Evolutionary conservation across 2,888 invertebrate genomes (phyloP), one percentile per base, ranked within the genome.

Genomic region (Myathropa florea): DNA sequence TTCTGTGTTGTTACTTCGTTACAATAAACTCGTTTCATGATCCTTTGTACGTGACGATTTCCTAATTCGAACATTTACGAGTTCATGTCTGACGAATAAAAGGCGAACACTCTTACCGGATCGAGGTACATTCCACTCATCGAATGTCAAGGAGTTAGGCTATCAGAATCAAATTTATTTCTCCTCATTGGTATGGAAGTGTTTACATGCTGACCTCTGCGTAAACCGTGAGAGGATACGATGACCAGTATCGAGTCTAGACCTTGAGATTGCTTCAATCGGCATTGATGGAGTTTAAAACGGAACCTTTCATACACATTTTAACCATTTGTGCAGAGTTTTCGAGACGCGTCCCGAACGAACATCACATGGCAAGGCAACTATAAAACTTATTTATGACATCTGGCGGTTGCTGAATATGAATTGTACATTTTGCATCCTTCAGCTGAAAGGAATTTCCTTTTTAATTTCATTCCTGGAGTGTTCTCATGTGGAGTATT

Each of bases 41-140:
- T 30, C 21, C 12, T 10, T 33, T 33, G 33, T 91, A 91, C 91
- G 91, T 91, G 91, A 90, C 89, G 90, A 90, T 89, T 90, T 89
- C 88, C 89, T 90, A 90, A 90, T 90, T 90, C 89, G 80, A 53
- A 39, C 61, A 33, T 21, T 26, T 65, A 10, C 46, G 9, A 18
- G 26, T 65, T 33, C 23, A 68, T 39, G 33, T 23, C 59, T 70
- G 59, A 24, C 70, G 59, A 70, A 70, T 59, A 39, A 39, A 46
- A 65, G 65, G 24, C 46, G 23, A 57, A 57, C n/a, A 57, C 24
- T 57, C 21, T n/a, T 21, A 3, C 7, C 18, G 4, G n/a, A n/a
- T n/a, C n/a, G n/a, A n/a, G n/a, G 0, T n/a, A 21, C 6, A 55
- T 55, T 4, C 10, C 23, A 1, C 24, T 57, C 55, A 14, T 57